phyloP scores from a whole-genome alignment of 2,113 vertebrate species.

The Notarius lentiginosus region DNA sequence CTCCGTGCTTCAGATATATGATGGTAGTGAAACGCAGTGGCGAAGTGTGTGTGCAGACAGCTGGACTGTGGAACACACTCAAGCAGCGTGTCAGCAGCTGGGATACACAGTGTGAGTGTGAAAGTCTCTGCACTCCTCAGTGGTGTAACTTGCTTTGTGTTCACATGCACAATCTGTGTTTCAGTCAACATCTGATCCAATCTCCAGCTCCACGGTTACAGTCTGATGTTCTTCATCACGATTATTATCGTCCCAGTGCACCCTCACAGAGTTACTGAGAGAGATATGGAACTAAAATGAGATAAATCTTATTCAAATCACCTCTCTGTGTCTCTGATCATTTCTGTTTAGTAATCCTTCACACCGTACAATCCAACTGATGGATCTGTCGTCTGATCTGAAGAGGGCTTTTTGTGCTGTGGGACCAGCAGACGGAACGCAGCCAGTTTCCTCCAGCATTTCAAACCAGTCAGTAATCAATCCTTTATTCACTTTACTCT shows the following conservation, averaged over 20 bases:
- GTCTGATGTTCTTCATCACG: background rate
- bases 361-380: slow-evolving; percentile 6
- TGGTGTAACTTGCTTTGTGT: too few relatives aligned
- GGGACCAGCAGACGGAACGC: slow-evolving; percentile 3
- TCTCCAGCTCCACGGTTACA: background rate
- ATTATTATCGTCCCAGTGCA: background rate
- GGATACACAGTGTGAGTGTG: slow-evolving; percentile 80
- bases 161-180: too few relatives aligned
- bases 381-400: slow-evolving; percentile 2
- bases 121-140: background rate
- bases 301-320: background rate
- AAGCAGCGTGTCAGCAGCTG: slow-evolving; percentile 78
- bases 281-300: background rate
- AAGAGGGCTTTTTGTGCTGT: slow-evolving; percentile 38
- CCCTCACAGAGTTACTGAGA: background rate
- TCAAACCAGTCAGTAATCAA: slow-evolving; percentile 30
- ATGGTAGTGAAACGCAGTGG: slow-evolving; percentile 65
- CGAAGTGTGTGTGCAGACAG: slow-evolving; percentile 76
- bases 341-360: slow-evolving; percentile 36
- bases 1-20: slow-evolving; percentile 80
- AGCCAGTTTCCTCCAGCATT: background rate
- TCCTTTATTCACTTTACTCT: background rate
- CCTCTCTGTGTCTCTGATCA: background rate
- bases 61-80: slow-evolving; percentile 74
- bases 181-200: background rate